These are phyloP conservation scores for Hyperoplus immaculatus DNA, from an alignment of 2,797 vertebrate species.

Conservation along the genomic window DNA sequence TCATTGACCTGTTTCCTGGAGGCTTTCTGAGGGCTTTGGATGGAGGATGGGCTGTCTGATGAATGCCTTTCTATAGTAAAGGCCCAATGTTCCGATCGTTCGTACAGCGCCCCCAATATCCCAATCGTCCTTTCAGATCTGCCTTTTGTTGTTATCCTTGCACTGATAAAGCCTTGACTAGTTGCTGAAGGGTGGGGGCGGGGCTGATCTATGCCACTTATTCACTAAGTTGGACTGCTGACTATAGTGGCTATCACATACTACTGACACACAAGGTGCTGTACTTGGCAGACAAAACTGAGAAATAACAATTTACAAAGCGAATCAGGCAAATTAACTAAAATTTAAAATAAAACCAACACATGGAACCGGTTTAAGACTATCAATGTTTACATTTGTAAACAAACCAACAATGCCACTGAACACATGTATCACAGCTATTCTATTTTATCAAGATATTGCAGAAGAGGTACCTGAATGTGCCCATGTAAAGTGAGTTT, in stretches of 20 bases:
- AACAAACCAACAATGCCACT: neutral
- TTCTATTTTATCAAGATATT: neutral
- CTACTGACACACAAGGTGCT: neutral
- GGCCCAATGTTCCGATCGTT: conserved; percentile 4
- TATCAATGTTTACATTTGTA: neutral
- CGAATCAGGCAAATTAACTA: neutral
- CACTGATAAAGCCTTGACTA: conserved; percentile 7
- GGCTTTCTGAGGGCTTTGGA: conserved; percentile 64
- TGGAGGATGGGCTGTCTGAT: conserved; percentile 45
- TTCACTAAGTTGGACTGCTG: conserved; percentile 17
- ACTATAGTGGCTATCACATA: conserved; percentile 5
- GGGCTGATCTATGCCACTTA: neutral
- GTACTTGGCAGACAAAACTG: neutral
- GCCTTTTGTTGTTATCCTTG: conserved; percentile 26
- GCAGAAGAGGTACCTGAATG: too few relatives aligned
- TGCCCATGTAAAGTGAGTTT: neutral
- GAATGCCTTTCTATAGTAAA: conserved; percentile 41
- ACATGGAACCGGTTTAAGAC: too few relatives aligned
- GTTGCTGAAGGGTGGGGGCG: neutral
- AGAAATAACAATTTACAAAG: too few relatives aligned
- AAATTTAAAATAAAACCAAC: neutral
- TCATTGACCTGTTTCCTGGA: conserved; percentile 80
- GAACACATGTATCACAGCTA: neutral
- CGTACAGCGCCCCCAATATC: neutral
- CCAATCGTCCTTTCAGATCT: neutral